Percentiles rank a stretch among this genome's conserved stretches.
phyloP scores from a whole-genome alignment of 2,113 vertebrate genomes.

The Gopherus flavomarginatus region DNA sequence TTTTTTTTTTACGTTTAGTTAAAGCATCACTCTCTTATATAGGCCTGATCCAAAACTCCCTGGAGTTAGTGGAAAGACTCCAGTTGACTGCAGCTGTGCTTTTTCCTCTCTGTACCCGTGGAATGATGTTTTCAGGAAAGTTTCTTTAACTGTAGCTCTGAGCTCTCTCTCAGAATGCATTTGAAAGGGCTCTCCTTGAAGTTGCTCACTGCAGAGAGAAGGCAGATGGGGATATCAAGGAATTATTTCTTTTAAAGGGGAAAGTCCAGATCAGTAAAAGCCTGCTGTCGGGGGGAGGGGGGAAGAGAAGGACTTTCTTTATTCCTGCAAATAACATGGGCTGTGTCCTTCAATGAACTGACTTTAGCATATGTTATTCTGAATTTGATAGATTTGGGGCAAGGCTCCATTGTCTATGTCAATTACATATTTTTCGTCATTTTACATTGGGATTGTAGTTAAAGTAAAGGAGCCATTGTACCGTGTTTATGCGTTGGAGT shows the following conservation, averaged over 20 bases:
- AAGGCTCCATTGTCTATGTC: background rate
- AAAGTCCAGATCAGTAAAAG: background rate
- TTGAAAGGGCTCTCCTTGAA: background rate
- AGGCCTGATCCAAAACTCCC: background rate
- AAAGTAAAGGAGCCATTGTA: background rate
- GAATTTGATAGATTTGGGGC: background rate
- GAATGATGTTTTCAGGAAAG: background rate
- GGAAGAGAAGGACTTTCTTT: background rate
- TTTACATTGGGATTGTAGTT: background rate
- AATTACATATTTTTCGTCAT: background rate
- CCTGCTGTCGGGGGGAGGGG: background rate
- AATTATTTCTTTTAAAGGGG: background rate
- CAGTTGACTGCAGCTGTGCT: background rate
- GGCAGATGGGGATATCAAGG: background rate
- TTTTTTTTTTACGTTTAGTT: background rate
- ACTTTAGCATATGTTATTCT: background rate
- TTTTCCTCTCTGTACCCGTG: background rate
- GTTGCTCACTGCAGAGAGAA: background rate
- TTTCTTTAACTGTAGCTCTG: background rate
- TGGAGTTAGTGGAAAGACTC: background rate
- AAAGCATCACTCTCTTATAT: background rate
- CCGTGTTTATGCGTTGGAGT: background rate
- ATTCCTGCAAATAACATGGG: background rate
- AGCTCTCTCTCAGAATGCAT: background rate
- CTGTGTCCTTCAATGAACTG: background rate